Percentiles rank a stretch among this genome's conserved stretches.
These are phyloP conservation scores for Agriotes lineatus DNA, from an alignment of 2,888 invertebrate genomes.

Conservation along the genomic window DNA sequence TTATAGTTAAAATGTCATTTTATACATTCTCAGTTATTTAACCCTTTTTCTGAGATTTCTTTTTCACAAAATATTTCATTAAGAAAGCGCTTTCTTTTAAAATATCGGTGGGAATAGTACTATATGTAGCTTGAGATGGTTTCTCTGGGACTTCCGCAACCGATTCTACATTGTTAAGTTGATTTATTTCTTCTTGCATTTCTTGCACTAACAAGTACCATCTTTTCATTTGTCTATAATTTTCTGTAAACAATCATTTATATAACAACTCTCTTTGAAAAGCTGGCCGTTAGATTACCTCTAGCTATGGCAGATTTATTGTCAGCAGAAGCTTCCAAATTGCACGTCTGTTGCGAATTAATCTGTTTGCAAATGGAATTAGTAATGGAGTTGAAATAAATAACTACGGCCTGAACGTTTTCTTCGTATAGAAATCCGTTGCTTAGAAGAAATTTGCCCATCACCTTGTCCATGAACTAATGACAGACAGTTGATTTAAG, in stretches of 20 bases:
- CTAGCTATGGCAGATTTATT: no score
- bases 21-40: no score
- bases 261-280: no score
- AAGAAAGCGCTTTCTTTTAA: constrained; percentile 7
- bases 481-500: no score
- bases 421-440: constrained; percentile 1
- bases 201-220: constrained; percentile 13
- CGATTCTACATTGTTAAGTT: not conserved
- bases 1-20: no score
- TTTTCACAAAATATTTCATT: constrained; percentile 17
- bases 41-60: no score
- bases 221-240: constrained; percentile 25
- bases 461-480: constrained; percentile 10
- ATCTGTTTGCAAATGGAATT: constrained; percentile 2
- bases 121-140: not conserved
- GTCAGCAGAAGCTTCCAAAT: not conserved
- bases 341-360: not conserved
- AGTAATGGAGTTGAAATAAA: constrained; percentile 9
- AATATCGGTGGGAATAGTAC: constrained; percentile 9
- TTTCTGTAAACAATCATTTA: not conserved
- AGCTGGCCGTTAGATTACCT: no score
- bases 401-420: constrained; percentile 6
- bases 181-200: not conserved
- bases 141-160: not conserved
- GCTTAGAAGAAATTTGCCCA: constrained; percentile 4